Evolutionary conservation across 2,888 invertebrate species (phyloP).

Genomic region (Tenthredo notha): DNA sequence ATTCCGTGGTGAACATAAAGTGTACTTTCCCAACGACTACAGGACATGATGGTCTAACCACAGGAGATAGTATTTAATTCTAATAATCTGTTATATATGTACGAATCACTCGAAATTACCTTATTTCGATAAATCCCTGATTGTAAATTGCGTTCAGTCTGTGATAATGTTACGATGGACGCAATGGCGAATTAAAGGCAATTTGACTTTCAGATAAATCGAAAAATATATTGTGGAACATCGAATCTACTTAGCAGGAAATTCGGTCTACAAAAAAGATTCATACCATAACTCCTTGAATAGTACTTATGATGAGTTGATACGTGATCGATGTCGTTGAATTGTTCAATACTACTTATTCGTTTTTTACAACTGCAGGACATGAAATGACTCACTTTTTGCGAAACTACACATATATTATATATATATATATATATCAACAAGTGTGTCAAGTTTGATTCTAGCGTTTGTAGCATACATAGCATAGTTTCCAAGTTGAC

Average conservation of each 20-base stretch:
- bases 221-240: not conserved
- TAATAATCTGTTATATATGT: not conserved
- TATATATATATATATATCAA: not conserved
- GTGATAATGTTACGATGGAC: not conserved
- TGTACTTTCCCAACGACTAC: not conserved
- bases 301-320: not conserved
- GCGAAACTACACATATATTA: not conserved
- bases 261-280: not conserved
- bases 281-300: not conserved
- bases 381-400: not conserved
- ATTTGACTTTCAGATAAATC: not conserved
- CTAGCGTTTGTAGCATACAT: not conserved
- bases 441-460: conserved; percentile 22
- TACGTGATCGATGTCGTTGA: not conserved
- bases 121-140: not conserved
- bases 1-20: not conserved
- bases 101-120: not conserved
- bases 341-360: conserved; percentile 1
- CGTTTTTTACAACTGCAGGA: not conserved
- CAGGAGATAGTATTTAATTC: not conserved
- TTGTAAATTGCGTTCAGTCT: not conserved
- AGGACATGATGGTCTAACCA: not conserved
- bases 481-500: not conserved
- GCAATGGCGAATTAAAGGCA: not conserved
- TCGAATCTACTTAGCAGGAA: not conserved